Conservation (phyloP, 2,888 invertebrate genomes). For the Drosophila greeni region DNA sequence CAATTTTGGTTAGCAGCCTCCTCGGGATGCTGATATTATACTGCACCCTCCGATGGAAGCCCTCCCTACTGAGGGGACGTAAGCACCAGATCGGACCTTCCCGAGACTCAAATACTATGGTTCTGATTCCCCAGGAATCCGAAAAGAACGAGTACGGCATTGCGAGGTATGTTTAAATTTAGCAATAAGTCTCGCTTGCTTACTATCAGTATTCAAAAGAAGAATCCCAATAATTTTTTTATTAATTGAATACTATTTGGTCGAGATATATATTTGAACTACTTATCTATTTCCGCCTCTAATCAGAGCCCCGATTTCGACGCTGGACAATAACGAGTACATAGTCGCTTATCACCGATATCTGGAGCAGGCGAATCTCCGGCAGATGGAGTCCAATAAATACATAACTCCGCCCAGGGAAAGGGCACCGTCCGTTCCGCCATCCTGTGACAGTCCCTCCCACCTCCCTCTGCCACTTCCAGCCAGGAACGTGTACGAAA, state of each 20-base stretch:
- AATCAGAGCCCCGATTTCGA: slow-evolving; percentile 9
- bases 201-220: too few relatives aligned
- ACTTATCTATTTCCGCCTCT: too few relatives aligned
- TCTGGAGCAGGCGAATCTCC: slow-evolving; percentile 38
- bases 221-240: too few relatives aligned
- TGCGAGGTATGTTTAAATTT: slow-evolving; percentile 31
- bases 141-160: slow-evolving; percentile 14
- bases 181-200: too few relatives aligned
- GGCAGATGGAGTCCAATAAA: slow-evolving; percentile 43
- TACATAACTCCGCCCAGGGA: slow-evolving; percentile 58
- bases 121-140: slow-evolving; percentile 47
- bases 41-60: slow-evolving; percentile 53
- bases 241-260: not conserved
- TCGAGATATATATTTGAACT: not conserved
- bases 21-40: slow-evolving; percentile 57
- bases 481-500: slow-evolving; percentile 46
- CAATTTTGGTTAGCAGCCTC: slow-evolving; percentile 45
- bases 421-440: slow-evolving; percentile 54
- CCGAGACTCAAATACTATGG: slow-evolving; percentile 41
- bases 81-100: slow-evolving; percentile 42
- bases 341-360: slow-evolving; percentile 39
- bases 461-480: not conserved
- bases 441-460: not conserved
- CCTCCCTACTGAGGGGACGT: slow-evolving; percentile 55
- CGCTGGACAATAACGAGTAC: slow-evolving; percentile 42